Base-by-base conservation (phyloP, 2,888 invertebrate genomes). In the Hartigia nigra region DNA sequence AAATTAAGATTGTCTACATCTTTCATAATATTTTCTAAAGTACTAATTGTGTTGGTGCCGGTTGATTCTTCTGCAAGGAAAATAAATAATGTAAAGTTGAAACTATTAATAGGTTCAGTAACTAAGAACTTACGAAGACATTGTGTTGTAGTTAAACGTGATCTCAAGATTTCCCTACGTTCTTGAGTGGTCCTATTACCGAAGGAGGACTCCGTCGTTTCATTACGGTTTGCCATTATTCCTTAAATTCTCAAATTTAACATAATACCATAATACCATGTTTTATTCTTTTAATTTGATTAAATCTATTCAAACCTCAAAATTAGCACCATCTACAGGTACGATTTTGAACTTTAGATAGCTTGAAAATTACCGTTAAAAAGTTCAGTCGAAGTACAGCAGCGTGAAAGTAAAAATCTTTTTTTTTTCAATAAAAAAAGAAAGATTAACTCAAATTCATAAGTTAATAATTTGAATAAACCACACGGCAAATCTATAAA, bases 1-100 rank as follows among this genome's bases (percentile, higher is more conserved):
- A 77, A 55, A 76, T 81, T 84, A 69, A 91, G 83, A 34, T 37
- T 34, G 31, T 91, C 91, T 4, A 84, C 85, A 79, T 90, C 84
- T n/a, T 80, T 70, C 81, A 91, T 85, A 23, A 87, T 85, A 69
- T 82, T 74, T 23, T 88, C 85, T 12, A 91, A 80, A 12, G 77
- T 82, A 14, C 81, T 23, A 76, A 90, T 81, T 0, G 88, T 88
- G 1, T 78, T 78, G 12, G 79, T 78, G 55, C 79, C 81, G 1
- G 86, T 74, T 77, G 84, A 78, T n/a, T 85, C 84, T 31, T 86
- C 91, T 91, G 81, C 0, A 88, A 70, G 14, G 76, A 76, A 32
- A n/a, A 1, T 14, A 32, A 12, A 70, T 23, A 34, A 32, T 32
- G n/a, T 85, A 83, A 78, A 77, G 37, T 69, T 70, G 23, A 4